phyloP scores from a whole-genome alignment of 2,113 vertebrate species.

The Pica pica region DNA sequence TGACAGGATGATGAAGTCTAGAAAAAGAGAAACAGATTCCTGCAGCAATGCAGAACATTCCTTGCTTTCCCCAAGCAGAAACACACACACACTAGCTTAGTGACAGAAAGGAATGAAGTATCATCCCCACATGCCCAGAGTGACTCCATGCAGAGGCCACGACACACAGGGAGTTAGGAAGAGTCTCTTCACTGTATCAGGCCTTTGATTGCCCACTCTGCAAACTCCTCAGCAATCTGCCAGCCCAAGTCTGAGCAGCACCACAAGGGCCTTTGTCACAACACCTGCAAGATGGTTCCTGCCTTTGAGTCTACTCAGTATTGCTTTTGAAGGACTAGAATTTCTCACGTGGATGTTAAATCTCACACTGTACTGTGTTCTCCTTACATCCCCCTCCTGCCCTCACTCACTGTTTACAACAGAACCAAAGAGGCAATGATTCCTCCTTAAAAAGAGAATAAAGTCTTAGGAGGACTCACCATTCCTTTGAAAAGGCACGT shows the following conservation, averaged over 20 bases:
- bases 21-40: background rate
- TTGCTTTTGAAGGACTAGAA: background rate
- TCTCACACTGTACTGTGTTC: background rate
- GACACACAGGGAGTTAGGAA: background rate
- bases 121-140: background rate
- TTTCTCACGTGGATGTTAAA: background rate
- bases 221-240: background rate
- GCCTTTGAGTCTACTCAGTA: background rate
- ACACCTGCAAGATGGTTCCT: background rate
- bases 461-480: constrained; percentile 75
- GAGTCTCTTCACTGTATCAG: background rate
- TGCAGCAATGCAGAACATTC: background rate
- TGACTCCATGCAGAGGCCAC: background rate
- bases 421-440: background rate
- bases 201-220: background rate
- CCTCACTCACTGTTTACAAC: background rate
- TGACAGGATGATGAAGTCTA: constrained; percentile 85
- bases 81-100: background rate
- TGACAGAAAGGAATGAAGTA: background rate
- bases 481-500: constrained; percentile 83
- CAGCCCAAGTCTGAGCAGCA: background rate
- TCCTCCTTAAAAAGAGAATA: background rate
- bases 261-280: background rate
- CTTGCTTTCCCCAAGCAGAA: background rate
- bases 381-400: background rate